phyloP scores from a whole-genome alignment of 2,113 vertebrate genomes.

The Dicerorhinus sumatrensis region DNA sequence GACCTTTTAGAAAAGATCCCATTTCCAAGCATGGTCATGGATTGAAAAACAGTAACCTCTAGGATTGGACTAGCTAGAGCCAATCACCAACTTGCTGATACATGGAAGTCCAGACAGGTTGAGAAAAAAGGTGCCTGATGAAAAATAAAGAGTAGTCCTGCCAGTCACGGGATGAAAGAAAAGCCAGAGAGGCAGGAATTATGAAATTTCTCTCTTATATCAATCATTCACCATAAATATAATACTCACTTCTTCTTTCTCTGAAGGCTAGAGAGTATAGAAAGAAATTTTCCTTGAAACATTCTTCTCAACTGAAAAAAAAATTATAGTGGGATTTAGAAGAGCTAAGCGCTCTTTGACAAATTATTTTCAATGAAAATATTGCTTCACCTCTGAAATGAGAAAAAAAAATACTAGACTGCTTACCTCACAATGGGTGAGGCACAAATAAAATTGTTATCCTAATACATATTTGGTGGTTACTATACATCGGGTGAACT shows the following conservation, averaged over 20 bases:
- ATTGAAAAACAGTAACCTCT: not conserved
- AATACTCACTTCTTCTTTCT: not conserved
- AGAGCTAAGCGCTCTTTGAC: slow-evolving; percentile 33
- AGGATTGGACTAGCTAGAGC: not conserved
- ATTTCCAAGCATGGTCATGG: not conserved
- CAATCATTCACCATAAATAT: slow-evolving; percentile 26
- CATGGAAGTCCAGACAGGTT: not conserved
- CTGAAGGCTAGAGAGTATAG: not conserved
- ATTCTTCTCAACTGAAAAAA: slow-evolving; percentile 41
- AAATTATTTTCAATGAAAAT: slow-evolving; percentile 56
- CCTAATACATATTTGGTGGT: not conserved
- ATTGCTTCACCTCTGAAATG: slow-evolving; percentile 19
- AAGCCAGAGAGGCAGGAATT: not conserved
- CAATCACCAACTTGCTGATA: not conserved
- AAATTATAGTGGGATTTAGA: not conserved
- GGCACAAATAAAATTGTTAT: not conserved
- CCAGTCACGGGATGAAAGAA: not conserved
- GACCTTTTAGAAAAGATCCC: not conserved
- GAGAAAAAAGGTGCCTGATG: not conserved
- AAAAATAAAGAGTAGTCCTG: slow-evolving; percentile 24
- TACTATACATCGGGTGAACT: not conserved
- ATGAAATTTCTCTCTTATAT: not conserved
- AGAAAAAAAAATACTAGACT: not conserved
- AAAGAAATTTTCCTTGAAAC: slow-evolving; percentile 49
- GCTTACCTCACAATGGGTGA: not conserved